Conservation (phyloP, 2,888 invertebrate species). For the Apoderus coryli region DNA sequence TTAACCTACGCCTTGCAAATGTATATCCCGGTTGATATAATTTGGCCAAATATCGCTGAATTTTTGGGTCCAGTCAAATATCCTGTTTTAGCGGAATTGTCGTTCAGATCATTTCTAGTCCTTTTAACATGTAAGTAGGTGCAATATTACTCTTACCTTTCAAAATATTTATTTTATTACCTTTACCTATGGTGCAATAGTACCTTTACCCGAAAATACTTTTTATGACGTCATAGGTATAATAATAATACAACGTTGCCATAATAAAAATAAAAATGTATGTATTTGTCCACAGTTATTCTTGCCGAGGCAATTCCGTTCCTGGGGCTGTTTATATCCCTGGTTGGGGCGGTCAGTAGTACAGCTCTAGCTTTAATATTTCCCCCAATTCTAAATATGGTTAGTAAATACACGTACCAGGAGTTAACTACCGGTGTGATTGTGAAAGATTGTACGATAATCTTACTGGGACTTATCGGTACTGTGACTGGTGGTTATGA, state of each 20-base stretch:
- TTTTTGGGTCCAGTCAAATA: slow-evolving; percentile 40
- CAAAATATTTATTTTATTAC: too few species aligned
- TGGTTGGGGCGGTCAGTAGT: slow-evolving; percentile 84
- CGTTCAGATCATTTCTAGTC: slow-evolving; percentile 58
- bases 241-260: too few species aligned
- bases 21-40: slow-evolving; percentile 83
- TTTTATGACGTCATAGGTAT: too few species aligned
- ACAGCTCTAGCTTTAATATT: slow-evolving; percentile 76
- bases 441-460: slow-evolving; percentile 45
- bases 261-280: too few species aligned
- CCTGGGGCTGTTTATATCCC: slow-evolving; percentile 73
- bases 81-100: slow-evolving; percentile 49
- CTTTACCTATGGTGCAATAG: too few species aligned
- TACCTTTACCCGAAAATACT: too few species aligned
- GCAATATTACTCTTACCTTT: too few species aligned
- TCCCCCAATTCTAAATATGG: slow-evolving; percentile 75
- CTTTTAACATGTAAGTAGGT: slow-evolving; percentile 69
- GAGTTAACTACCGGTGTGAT: slow-evolving; percentile 33
- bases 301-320: slow-evolving; percentile 78
- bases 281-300: slow-evolving; percentile 44
- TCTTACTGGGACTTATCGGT: slow-evolving; percentile 53
- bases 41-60: slow-evolving; percentile 58
- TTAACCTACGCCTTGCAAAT: slow-evolving; percentile 89
- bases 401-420: slow-evolving; percentile 46
- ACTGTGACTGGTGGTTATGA: slow-evolving; percentile 63